Evolutionary conservation across 1,140 invertebrate species (phyloP).

Genomic region (Camponotus vicinus): DNA sequence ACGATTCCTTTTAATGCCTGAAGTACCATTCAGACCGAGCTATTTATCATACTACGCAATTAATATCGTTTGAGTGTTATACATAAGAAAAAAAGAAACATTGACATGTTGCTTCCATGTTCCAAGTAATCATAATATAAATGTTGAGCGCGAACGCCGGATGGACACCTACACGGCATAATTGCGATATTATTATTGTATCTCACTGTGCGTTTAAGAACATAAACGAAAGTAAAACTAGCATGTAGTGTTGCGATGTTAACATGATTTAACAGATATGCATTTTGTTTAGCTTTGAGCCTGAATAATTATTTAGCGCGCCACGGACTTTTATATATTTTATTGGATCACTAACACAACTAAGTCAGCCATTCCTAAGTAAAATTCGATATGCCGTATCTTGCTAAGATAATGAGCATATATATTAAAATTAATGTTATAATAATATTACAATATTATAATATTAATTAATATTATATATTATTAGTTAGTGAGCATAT

Average conservation of each 20-base stretch:
- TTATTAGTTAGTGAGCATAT: too few species aligned
- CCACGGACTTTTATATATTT: background rate
- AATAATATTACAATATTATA: too few species aligned
- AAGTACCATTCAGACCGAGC: conserved; percentile 45
- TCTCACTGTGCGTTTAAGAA: conserved; percentile 51
- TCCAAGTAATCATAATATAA: conserved; percentile 58
- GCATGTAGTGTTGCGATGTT: conserved; percentile 51
- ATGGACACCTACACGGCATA: conserved; percentile 5
- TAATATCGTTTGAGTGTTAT: conserved; percentile 56
- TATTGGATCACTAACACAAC: too few species aligned
- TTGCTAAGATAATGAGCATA: too few species aligned
- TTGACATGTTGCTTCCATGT: conserved; percentile 64
- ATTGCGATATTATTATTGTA: conserved; percentile 38
- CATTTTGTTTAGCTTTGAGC: conserved; percentile 56
- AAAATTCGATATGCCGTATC: too few species aligned
- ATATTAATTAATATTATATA: too few species aligned
- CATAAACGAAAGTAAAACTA: conserved; percentile 59
- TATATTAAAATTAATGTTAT: too few species aligned
- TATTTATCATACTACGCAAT: conserved; percentile 48
- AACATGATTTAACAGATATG: conserved; percentile 40
- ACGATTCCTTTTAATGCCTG: conserved; percentile 44
- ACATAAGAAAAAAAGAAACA: conserved; percentile 39
- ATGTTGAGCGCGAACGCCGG: conserved; percentile 34
- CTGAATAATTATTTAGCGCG: conserved; percentile 50
- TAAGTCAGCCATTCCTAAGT: too few species aligned